phyloP scores from a whole-genome alignment of 64 coral and sea anemone species.

The Montipora sp. region DNA sequence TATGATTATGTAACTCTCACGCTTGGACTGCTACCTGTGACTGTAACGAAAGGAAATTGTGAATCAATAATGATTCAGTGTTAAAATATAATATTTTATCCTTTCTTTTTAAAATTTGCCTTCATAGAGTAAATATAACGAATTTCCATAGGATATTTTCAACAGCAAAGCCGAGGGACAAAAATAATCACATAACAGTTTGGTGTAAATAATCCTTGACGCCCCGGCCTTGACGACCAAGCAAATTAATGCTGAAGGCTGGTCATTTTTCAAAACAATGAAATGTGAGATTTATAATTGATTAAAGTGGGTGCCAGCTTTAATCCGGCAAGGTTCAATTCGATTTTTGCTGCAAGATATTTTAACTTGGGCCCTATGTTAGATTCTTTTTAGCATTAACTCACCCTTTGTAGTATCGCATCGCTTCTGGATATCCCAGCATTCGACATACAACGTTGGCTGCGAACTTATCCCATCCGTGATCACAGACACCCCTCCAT shows the following conservation, averaged over 20 bases:
- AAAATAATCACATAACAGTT: too few relatives aligned
- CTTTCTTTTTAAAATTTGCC: too few relatives aligned
- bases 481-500: conserved; percentile 75
- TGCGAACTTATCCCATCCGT: conserved; percentile 60
- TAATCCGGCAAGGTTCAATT: background rate
- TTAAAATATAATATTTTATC: too few relatives aligned
- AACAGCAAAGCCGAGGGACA: too few relatives aligned
- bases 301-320: background rate
- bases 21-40: too few relatives aligned
- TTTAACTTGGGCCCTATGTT: background rate
- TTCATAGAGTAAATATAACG: too few relatives aligned
- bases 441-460: conserved; percentile 67
- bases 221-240: background rate
- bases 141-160: too few relatives aligned
- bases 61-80: too few relatives aligned
- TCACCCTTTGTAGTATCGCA: conserved; percentile 68
- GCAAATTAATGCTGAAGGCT: background rate
- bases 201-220: background rate
- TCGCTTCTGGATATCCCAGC: conserved; percentile 57
- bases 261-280: background rate
- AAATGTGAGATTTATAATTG: background rate
- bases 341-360: background rate
- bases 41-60: too few relatives aligned
- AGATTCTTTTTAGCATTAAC: background rate
- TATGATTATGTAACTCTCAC: too few relatives aligned